Evolutionary conservation across 2,888 invertebrate genomes (phyloP).

Genomic region (Pasiphila rectangulata): DNA sequence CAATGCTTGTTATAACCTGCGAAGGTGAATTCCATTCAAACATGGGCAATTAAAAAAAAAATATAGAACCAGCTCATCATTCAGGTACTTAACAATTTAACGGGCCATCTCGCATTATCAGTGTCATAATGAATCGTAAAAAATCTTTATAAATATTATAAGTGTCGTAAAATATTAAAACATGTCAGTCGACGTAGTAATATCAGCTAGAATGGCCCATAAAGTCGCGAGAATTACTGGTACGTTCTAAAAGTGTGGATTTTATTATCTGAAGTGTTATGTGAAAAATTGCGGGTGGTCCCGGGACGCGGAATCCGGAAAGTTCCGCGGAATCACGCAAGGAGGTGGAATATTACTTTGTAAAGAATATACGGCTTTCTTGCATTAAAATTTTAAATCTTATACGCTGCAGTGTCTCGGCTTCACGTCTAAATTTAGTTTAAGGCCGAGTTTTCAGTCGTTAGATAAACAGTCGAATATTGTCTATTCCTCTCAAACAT

Average conservation of each 20-base stretch:
- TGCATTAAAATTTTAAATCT: neutral
- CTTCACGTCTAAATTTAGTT: neutral
- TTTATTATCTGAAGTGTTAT: conserved; percentile 64
- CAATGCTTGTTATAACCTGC: too few relatives aligned
- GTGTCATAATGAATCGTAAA: conserved; percentile 52
- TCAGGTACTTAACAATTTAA: conserved; percentile 26
- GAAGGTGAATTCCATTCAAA: neutral
- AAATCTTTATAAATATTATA: conserved; percentile 74
- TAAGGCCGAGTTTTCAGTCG: too few relatives aligned
- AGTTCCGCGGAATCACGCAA: neutral
- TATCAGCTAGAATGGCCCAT: conserved; percentile 70
- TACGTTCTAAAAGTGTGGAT: conserved; percentile 70
- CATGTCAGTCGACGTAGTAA: conserved; percentile 63
- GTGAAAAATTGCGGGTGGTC: conserved; percentile 55
- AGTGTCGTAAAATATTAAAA: conserved; percentile 73
- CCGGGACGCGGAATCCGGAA: conserved; percentile 16
- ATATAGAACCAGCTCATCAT: conserved; percentile 4
- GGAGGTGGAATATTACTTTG: conserved; percentile 3
- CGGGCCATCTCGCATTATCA: conserved; percentile 32
- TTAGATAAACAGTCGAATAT: too few relatives aligned
- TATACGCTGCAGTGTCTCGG: neutral
- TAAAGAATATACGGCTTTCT: conserved; percentile 4
- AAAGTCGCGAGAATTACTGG: conserved; percentile 67
- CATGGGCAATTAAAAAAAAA: neutral
- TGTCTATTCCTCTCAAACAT: too few relatives aligned